These are phyloP conservation scores for Bombyx mandarina DNA, from an alignment of 1,140 invertebrate genomes.

Conservation along the genomic window DNA sequence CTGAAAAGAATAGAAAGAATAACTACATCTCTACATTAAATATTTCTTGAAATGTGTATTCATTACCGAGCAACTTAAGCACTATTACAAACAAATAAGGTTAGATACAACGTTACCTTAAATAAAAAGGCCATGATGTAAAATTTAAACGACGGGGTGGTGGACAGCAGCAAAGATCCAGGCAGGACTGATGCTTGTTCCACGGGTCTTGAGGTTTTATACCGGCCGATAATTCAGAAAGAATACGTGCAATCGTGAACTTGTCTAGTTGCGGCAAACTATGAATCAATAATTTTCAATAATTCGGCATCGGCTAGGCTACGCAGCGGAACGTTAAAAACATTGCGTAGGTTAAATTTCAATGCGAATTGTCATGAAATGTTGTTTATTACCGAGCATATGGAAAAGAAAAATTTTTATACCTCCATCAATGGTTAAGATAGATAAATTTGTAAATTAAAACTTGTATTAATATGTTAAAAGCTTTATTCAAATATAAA, in stretches of 20 bases:
- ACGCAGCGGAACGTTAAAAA: slow-evolving; percentile 31
- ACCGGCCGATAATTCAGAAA: slow-evolving; percentile 43
- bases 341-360: slow-evolving; percentile 28
- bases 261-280: slow-evolving; percentile 56
- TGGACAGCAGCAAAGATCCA: slow-evolving; percentile 22
- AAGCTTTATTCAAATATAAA: no score
- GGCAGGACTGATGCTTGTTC: slow-evolving; percentile 39
- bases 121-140: slow-evolving; percentile 50
- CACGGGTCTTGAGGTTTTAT: slow-evolving; percentile 53
- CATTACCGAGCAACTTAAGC: no score
- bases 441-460: no score
- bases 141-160: slow-evolving; percentile 3
- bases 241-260: slow-evolving; percentile 50
- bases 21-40: no score
- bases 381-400: neutral
- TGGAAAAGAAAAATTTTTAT: no score
- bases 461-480: no score
- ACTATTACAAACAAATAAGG: no score
- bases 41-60: no score
- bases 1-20: no score
- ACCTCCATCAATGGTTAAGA: no score
- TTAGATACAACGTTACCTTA: slow-evolving; percentile 36
- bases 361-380: neutral
- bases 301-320: slow-evolving; percentile 33
- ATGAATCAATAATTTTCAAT: slow-evolving; percentile 67